Evolutionary conservation across 2,113 vertebrate genomes (phyloP).

Genomic region (Brachypodius melanocephalos): DNA sequence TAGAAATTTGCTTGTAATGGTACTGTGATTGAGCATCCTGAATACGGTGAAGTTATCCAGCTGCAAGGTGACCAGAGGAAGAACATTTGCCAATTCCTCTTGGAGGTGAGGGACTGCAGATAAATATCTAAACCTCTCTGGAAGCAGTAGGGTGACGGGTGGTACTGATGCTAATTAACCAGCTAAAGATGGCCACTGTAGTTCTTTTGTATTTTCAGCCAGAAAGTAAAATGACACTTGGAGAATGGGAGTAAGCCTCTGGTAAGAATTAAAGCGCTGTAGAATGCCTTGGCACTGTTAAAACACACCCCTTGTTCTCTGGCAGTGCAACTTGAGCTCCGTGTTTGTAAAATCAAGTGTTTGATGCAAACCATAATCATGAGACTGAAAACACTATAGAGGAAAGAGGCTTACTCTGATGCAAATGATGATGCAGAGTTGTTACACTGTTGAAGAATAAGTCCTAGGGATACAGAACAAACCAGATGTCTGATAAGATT

Average conservation of each 20-base stretch:
- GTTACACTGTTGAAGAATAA: neutral
- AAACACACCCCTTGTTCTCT: neutral
- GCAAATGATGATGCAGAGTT: neutral
- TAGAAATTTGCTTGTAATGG: constrained; percentile 88
- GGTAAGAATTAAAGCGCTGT: neutral
- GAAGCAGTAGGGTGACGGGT: neutral
- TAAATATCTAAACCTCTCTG: neutral
- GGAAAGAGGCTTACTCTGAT: neutral
- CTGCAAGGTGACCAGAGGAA: constrained; percentile 85
- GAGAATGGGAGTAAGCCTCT: neutral
- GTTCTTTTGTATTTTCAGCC: neutral
- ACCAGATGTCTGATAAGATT: neutral
- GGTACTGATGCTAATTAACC: neutral
- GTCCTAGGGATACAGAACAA: neutral
- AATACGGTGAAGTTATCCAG: constrained; percentile 87
- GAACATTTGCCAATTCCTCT: constrained; percentile 84
- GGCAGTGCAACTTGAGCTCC: neutral
- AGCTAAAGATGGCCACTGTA: neutral
- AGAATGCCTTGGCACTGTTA: neutral
- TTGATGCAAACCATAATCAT: neutral
- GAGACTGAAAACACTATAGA: neutral
- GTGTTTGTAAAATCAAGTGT: neutral
- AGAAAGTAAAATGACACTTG: neutral
- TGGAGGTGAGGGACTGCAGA: constrained; percentile 74
- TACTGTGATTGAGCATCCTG: constrained; percentile 85